Evolutionary conservation across 1,140 invertebrate species (phyloP), one percentile per base, ranked within the genome.

Genomic region (Megathymus violae): DNA sequence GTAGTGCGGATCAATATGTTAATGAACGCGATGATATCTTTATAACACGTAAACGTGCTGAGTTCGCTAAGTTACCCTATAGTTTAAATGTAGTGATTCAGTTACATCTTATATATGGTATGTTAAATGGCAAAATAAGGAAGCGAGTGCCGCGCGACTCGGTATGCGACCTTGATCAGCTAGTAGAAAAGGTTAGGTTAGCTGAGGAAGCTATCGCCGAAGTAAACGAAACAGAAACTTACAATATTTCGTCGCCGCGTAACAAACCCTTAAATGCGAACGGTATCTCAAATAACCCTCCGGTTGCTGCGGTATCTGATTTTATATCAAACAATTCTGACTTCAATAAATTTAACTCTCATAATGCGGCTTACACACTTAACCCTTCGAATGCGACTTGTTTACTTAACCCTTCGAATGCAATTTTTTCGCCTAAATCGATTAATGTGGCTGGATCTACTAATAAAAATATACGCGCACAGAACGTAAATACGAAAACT

Each of bases 121-220:
- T 48, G 46, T 48, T 48, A 48, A 48, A 14, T 48, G 15, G 31
- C 14, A 48, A 16, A 34, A 48, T 48, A 10, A 31, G 46, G 10
- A 48, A 48, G 13, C 46, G 46, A 15, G 46, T 48, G 46, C 22
- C 46, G 46, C 46, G 46, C 9, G 46, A 48, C 15, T 48, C 25
- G 11, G 46, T 48, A 13, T 31, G 46, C 13, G 46, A 48, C 31
- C 13, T 48, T 1, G 46, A 48, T 10, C 46, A 48, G 14, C 25
- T 48, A 9, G 5, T 48, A 14, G 46, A 48, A 34, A 48, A 48
- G 10, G 46, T 48, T 6, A 48, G 46, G 10, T 9, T 34, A 16
- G 46, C 46, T 7, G 46, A 48, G 9, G 46, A 48, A 25, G 46
- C 46, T 13, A 15, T 48, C 6, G 34, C 34, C 4, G 50, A 52